These are phyloP conservation scores for Coptodon rendalli DNA, from an alignment of 2,113 vertebrate species.

Conservation along the genomic window DNA sequence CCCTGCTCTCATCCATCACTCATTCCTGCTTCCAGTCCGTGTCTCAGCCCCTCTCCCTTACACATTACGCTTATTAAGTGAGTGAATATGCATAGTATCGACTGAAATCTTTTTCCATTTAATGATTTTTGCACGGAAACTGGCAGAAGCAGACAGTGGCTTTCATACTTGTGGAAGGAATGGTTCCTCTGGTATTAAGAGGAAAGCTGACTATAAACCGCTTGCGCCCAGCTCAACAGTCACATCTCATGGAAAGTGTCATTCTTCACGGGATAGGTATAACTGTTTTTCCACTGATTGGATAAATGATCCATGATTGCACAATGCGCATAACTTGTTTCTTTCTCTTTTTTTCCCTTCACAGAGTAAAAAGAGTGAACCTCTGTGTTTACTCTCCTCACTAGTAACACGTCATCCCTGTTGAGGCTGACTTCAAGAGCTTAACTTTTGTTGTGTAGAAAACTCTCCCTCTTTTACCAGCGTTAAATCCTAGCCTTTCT, in stretches of 20 bases:
- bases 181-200: neutral
- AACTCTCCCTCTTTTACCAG: neutral
- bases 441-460: neutral
- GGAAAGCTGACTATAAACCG: neutral
- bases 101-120: neutral
- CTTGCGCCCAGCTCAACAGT: neutral
- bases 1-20: neutral
- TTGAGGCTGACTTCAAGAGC: neutral
- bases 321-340: neutral
- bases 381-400: neutral
- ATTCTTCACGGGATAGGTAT: neutral
- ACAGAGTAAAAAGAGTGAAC: neutral
- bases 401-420: neutral
- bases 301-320: neutral
- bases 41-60: neutral
- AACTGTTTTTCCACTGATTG: neutral
- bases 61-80: neutral
- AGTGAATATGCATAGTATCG: neutral
- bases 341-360: neutral
- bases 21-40: neutral
- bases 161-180: constrained; percentile 17
- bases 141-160: neutral
- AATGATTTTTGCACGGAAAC: constrained; percentile 17
- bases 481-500: neutral
- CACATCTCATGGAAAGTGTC: neutral